A percentile compares a stretch with the other conserved stretches of the same genome.
Evolutionary conservation across 2,113 vertebrate species (phyloP).

Genomic region (Chloroceryle aenea): DNA sequence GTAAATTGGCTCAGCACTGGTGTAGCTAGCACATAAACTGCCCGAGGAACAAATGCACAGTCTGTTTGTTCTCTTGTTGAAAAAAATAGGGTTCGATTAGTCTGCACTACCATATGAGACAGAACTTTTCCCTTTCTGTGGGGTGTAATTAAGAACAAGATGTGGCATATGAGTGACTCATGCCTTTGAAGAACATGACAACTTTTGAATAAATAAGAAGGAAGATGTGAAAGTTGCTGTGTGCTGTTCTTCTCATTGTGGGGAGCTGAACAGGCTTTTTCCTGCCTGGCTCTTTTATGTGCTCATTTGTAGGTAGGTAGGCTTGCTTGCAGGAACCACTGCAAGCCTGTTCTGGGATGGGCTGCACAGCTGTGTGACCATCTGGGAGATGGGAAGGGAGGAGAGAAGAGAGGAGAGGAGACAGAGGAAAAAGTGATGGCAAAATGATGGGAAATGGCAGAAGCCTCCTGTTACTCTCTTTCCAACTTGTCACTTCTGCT

Average conservation of each 20-base stretch:
- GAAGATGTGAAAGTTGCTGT: background rate
- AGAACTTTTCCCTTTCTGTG: background rate
- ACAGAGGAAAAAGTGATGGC: background rate
- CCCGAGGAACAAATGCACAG: background rate
- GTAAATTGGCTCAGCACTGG: background rate
- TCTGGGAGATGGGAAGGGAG: background rate
- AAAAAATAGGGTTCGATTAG: background rate
- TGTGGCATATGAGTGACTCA: background rate
- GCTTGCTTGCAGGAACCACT: background rate
- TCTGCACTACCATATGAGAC: background rate
- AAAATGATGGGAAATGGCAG: background rate
- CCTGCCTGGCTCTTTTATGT: background rate
- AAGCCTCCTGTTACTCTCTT: background rate
- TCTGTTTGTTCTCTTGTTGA: background rate
- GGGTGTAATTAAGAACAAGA: background rate
- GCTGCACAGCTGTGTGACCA: background rate
- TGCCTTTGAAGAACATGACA: constrained; percentile 15
- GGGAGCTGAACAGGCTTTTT: background rate
- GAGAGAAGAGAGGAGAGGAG: too few species aligned
- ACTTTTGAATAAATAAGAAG: background rate
- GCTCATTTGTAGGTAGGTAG: background rate
- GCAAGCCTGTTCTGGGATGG: background rate
- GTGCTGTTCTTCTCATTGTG: background rate
- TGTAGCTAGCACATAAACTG: background rate
- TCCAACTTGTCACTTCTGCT: background rate